A percentile compares a stretch with the other conserved stretches of the same genome.
Conservation (phyloP, 35 echinoderm and acorn worm species). For the Acanthaster planci region DNA sequence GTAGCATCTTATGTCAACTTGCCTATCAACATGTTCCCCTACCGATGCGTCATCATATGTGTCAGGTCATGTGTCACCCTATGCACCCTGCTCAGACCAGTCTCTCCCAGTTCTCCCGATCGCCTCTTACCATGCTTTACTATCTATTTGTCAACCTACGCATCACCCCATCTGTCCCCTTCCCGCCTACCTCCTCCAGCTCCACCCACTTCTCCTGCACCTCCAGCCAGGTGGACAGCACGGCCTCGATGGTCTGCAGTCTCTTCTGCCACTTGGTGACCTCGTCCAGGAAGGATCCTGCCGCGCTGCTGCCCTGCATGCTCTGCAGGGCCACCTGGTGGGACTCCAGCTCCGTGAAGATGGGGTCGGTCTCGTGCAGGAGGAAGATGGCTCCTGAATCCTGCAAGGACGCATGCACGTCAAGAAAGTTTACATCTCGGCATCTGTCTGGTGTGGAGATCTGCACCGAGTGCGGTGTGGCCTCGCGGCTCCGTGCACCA, state of each 20-base stretch:
- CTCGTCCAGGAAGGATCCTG: slow-evolving; percentile 97
- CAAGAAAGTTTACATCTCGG: no score
- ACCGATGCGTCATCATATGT: no score
- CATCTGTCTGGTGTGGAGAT: no score
- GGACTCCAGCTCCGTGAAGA: slow-evolving; percentile 96
- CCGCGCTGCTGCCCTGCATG: slow-evolving; percentile 97
- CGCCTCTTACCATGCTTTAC: no score
- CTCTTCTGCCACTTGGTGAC: slow-evolving; percentile 99
- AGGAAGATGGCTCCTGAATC: slow-evolving; percentile 85
- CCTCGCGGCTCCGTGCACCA: no score
- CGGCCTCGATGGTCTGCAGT: slow-evolving; percentile 95
- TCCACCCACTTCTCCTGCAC: slow-evolving; percentile 99
- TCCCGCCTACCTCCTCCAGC: slow-evolving; percentile 80
- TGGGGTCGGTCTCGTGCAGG: slow-evolving; percentile 76
- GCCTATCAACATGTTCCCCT: no score
- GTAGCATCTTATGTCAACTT: no score
- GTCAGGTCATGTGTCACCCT: no score
- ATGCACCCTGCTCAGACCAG: no score
- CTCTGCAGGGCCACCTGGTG: slow-evolving; percentile 95
- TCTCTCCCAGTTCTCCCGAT: no score
- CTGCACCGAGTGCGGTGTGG: no score
- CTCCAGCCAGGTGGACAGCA: slow-evolving; percentile 82
- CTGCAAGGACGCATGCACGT: slow-evolving; percentile 21
- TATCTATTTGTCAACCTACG: no score
- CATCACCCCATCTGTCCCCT: background rate